Base-by-base conservation (phyloP, 2,797 vertebrate species). In the Pelochelys cantorii region DNA sequence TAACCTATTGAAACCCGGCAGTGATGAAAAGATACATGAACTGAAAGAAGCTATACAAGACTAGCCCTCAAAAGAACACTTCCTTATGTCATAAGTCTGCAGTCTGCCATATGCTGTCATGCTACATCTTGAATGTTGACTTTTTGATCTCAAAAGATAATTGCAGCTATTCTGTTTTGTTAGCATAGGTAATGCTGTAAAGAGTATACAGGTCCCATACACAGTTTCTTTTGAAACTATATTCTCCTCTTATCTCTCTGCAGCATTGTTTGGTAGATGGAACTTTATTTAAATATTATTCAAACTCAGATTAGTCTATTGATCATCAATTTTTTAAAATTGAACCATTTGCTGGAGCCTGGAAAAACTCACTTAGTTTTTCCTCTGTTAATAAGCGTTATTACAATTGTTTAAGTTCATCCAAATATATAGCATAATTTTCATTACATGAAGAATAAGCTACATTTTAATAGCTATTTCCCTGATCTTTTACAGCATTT, bases 141-240 rank as follows among this genome's bases (percentile, higher is more conserved):
- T 96, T 82, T 94, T 75, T 56, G 89, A 94, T 91, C 54, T 81
- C 42, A 81, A 92, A 48, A 91, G 87, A 93, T 71, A 93, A 79
- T 84, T 80, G 90, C 60, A 84, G 71, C 68, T 91, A 55, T 1
- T 96, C 87, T 95, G 95, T 95, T 97, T 97, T 97, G 80, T 92
- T 96, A 96, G 80, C 3, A 7, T 92, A 97, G 89, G 86, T 56
- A 85, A 68, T 15, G 79, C 31, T 91, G 81, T 88, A 87, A 48
- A 90, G 85, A 90, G n/a, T 87, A 94, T 92, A 11, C 14, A 42
- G 37, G 13, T 29, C 74, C 77, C 7, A 11, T 25, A 57, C 15
- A 12, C 84, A 94, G 25, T 60, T 2, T 65, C 80, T 29, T n/a
- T n/a, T n/a, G n/a, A n/a, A n/a, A n/a, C n/a, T n/a, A n/a, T n/a